Percentiles rank a stretch among this genome's conserved stretches.
phyloP scores from a whole-genome alignment of 53 echinoderm and acorn worm genomes.

The Arbacia lixula region DNA sequence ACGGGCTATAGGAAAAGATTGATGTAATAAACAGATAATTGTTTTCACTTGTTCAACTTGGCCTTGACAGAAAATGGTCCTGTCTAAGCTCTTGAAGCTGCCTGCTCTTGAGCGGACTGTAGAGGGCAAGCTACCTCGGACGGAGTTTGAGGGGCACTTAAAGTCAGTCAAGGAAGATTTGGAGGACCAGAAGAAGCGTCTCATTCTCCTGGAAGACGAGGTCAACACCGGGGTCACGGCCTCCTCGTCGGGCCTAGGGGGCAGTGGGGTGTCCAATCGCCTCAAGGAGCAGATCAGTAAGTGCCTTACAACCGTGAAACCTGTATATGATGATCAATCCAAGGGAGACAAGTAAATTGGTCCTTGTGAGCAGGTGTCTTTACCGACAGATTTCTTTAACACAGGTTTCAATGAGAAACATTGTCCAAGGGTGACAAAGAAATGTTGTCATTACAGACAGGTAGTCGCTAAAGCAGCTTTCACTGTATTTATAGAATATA shows the following conservation, averaged over 20 bases:
- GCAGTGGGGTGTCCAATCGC: conserved; percentile 17
- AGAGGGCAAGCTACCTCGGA: not conserved
- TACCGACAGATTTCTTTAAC: no score
- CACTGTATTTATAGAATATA: no score
- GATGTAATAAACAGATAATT: not conserved
- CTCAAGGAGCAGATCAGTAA: conserved; percentile 31
- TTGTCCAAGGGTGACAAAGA: no score
- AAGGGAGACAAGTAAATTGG: no score
- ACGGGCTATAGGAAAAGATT: no score
- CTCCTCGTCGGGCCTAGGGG: not conserved
- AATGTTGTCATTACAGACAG: no score
- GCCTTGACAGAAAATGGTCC: conserved; percentile 46
- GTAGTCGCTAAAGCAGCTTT: no score
- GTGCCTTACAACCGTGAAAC: no score
- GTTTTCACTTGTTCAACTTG: not conserved
- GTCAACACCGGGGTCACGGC: conserved; percentile 1
- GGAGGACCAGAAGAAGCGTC: not conserved
- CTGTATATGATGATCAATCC: no score
- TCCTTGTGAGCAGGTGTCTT: no score
- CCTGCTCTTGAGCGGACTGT: conserved; percentile 22
- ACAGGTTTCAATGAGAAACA: no score
- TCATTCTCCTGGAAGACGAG: conserved; percentile 8
- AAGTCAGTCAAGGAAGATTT: conserved; percentile 1
- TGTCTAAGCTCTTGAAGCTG: conserved; percentile 34
- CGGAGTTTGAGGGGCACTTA: conserved; percentile 23